These are phyloP conservation scores for Hydrochoerus hydrochaeris DNA, from an alignment of 2,113 vertebrate species.

Conservation along the genomic window DNA sequence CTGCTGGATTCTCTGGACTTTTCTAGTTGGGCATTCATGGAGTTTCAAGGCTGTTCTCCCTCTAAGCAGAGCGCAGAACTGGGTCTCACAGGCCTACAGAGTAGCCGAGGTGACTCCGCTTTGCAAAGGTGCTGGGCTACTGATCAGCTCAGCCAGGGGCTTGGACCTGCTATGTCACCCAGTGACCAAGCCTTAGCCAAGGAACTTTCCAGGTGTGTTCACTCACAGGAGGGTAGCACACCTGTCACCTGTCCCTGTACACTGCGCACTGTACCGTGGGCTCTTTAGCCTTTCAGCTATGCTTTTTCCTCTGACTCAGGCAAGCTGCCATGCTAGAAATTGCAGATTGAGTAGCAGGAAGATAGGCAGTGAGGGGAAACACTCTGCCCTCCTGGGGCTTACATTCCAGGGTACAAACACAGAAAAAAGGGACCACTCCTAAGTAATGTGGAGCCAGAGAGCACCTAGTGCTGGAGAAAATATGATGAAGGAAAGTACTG, in stretches of 20 bases:
- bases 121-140: neutral
- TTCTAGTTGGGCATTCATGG: accelerated
- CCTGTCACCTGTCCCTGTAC: neutral
- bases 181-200: accelerated
- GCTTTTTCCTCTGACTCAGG: no score
- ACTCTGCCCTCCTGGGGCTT: accelerated
- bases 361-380: neutral
- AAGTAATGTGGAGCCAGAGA: neutral
- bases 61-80: neutral
- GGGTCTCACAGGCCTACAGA: neutral
- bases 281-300: neutral
- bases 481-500: neutral
- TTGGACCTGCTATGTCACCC: accelerated
- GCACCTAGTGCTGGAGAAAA: neutral
- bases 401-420: accelerated
- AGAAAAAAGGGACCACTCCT: neutral
- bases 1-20: neutral
- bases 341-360: accelerated
- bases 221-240: neutral
- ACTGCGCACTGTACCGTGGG: neutral
- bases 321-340: accelerated
- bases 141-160: neutral
- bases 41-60: neutral
- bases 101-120: neutral
- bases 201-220: neutral